Evolutionary conservation across 2,113 vertebrate genomes (phyloP).

Genomic region (Cyanoderma ruficeps): DNA sequence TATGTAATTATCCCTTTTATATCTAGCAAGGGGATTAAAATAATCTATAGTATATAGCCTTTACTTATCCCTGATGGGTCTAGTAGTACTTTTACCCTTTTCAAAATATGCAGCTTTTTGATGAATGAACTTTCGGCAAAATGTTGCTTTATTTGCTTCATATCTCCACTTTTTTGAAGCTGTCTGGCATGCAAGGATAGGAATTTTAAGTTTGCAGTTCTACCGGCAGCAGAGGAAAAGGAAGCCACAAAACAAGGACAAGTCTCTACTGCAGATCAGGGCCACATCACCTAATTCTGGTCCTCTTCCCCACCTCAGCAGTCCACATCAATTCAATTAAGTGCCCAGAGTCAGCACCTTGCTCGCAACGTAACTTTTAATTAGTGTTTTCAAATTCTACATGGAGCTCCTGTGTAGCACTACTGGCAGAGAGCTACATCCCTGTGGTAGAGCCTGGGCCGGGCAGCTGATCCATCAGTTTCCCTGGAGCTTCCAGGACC

Average conservation of each 20-base stretch:
- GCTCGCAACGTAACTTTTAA: background rate
- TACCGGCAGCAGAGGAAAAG: background rate
- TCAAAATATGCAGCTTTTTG: constrained; percentile 99
- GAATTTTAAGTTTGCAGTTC: constrained; percentile 65
- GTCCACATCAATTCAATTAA: background rate
- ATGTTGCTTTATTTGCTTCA: constrained; percentile 89
- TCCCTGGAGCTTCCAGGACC: background rate
- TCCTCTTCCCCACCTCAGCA: background rate
- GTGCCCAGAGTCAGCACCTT: background rate
- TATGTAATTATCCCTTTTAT: constrained; percentile 99
- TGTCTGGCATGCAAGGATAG: constrained; percentile 75
- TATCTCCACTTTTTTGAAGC: constrained; percentile 88
- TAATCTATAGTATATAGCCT: constrained; percentile 99
- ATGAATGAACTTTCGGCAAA: constrained; percentile 99
- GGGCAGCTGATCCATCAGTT: background rate
- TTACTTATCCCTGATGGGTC: constrained; percentile 97
- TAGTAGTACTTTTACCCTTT: constrained; percentile 99
- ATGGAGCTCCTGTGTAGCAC: background rate
- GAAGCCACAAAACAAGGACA: background rate
- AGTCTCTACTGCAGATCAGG: background rate
- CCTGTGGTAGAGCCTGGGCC: background rate
- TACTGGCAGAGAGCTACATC: background rate
- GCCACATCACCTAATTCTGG: background rate
- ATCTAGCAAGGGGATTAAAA: constrained; percentile 99
- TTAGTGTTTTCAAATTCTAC: background rate